A percentile compares a stretch with the other conserved stretches of the same genome.
Conservation (phyloP, 1,140 invertebrate species). For the Paraescarpia echinospica region DNA sequence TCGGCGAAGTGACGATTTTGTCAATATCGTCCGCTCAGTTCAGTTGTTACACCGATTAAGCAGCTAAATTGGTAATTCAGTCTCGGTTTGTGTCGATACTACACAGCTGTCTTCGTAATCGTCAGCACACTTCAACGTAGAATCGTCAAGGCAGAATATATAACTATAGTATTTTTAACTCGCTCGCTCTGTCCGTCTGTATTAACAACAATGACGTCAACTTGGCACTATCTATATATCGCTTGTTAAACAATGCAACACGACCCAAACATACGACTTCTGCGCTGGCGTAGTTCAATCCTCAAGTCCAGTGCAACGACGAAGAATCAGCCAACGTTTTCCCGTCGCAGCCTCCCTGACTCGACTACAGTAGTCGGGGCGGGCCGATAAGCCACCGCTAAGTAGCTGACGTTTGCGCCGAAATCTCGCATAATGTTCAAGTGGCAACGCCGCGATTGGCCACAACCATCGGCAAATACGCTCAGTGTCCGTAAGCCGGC, state of each 20-base stretch:
- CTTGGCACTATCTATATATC: not conserved
- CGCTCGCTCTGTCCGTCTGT: not conserved
- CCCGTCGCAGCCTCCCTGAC: not conserved
- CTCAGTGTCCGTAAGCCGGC: not conserved
- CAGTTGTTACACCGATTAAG: not conserved
- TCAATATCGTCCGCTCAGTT: not conserved
- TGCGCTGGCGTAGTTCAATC: not conserved
- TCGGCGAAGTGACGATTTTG: not conserved
- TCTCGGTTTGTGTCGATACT: not conserved
- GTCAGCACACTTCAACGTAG: no score
- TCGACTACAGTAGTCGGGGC: not conserved
- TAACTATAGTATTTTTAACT: not conserved
- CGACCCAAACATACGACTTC: not conserved
- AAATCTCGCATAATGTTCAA: not conserved
- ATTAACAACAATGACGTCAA: not conserved
- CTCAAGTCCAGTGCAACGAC: not conserved
- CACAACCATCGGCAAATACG: not conserved
- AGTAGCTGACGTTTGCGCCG: not conserved
- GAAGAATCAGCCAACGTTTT: not conserved
- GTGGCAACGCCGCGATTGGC: not conserved
- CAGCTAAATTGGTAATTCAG: not conserved
- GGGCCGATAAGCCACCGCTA: not conserved
- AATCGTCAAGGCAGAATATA: no score
- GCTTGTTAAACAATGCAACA: not conserved
- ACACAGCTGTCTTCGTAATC: not conserved